Conservation (phyloP, 2,797 vertebrate genomes). For the Hephaestus fuliginosus region DNA sequence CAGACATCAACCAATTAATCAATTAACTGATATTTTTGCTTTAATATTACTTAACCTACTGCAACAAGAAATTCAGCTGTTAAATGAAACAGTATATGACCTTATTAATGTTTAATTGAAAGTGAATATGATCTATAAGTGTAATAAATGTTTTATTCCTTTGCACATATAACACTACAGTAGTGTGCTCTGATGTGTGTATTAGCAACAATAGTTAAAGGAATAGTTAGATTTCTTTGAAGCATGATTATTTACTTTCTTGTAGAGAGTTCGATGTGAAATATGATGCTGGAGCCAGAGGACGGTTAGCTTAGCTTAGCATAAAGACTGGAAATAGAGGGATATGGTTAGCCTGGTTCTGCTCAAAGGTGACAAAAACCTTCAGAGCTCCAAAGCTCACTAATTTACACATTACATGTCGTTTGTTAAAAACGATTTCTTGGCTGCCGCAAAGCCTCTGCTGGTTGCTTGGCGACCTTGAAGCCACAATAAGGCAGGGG, state of each 20-base stretch:
- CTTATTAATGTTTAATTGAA: background rate
- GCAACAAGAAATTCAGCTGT: background rate
- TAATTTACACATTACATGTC: background rate
- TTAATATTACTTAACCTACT: background rate
- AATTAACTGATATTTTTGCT: background rate
- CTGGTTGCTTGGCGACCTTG: background rate
- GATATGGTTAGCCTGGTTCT: background rate
- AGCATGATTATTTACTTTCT: background rate
- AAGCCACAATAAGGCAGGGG: too few species aligned
- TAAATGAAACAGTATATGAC: background rate
- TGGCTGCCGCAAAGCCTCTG: too few species aligned
- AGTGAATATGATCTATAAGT: background rate
- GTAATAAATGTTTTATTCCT: background rate
- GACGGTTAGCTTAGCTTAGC: background rate
- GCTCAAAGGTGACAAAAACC: background rate
- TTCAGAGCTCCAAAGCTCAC: background rate
- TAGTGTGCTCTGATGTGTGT: background rate
- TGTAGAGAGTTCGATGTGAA: background rate
- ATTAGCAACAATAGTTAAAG: background rate
- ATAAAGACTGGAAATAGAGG: background rate
- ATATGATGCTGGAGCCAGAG: background rate
- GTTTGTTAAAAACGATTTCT: background rate
- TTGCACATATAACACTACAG: background rate
- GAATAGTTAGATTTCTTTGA: background rate
- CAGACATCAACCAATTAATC: background rate